Evolutionary conservation across 2,113 vertebrate species (phyloP), one percentile per base, ranked within the genome.

Genomic region (Phalacrocorax pelagicus): DNA sequence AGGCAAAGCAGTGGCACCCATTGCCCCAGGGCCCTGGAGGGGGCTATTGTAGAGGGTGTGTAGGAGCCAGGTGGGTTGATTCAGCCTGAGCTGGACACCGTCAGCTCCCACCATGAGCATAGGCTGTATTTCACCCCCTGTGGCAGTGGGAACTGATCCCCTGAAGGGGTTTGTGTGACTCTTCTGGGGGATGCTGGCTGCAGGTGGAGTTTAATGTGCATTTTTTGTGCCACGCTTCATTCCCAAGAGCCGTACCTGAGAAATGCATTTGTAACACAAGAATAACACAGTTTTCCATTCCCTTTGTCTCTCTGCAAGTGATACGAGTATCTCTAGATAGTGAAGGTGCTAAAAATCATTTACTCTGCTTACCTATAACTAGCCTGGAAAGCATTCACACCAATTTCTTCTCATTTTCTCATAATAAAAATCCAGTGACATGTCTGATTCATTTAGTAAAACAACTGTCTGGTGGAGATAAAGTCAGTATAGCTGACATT

Each of bases 241-340:
- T 81, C 30, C 59, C 0, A 1, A 81, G 49, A 73, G 54, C 38
- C 0, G 0, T 62, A 49, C 32, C 27, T 0, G 4, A 85, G 44
- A 70, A 49, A 81, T 30, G 5, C n/a, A 29, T 23, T 23, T 70
- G 21, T 65, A 81, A 59, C 23, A 34, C 55, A 82, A 73, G 22
- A 82, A 42, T 40, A 82, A 69, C 0, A 1, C 0, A 1, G 9
- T 65, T 96, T 82, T 59, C 46, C 36, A 18, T 55, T 61, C 77
- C n/a, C 49, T 78, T 81, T 75, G 46, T 87, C 52, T 84, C 81
- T 63, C 66, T 70, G 57, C 59, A 74, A 82, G 61, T 55, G 74
- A 30, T n/a, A 73, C 0, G 2, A 85, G 19, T 71, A 61, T 66
- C 34, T 80, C 58, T 83, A 44, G 72, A 36, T 52, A 3, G 61